A percentile compares a stretch with the other conserved stretches of the same genome.
Conservation (phyloP, 2,888 invertebrate species). For the Rhabditoides inermis region DNA sequence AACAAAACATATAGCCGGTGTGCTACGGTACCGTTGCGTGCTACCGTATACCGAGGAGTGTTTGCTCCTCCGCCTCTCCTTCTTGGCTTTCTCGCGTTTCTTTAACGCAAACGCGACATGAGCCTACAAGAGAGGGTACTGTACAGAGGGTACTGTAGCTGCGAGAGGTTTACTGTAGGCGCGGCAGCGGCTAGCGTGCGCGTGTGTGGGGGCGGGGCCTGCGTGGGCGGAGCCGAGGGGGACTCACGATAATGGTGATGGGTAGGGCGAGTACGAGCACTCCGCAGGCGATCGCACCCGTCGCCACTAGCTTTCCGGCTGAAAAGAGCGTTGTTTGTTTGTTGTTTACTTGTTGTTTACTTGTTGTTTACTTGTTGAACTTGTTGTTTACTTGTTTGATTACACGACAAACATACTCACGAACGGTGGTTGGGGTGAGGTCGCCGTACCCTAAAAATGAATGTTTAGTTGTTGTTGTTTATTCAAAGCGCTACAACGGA, state of each 20-base stretch:
- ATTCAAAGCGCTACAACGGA: not conserved
- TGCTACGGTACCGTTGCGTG: too few relatives aligned
- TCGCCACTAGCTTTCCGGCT: conserved; percentile 47
- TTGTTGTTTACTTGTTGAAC: not conserved
- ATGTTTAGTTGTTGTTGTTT: not conserved
- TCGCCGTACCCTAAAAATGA: conserved; percentile 39
- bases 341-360: not conserved
- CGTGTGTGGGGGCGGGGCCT: too few relatives aligned
- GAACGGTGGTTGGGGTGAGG: conserved; percentile 36
- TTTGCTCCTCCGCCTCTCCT: too few relatives aligned
- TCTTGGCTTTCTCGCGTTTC: conserved; percentile 10
- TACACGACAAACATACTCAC: conserved; percentile 19
- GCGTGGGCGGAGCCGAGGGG: too few relatives aligned
- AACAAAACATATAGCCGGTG: too few relatives aligned
- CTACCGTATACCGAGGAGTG: too few relatives aligned
- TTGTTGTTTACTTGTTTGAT: too few relatives aligned
- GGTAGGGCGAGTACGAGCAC: conserved; percentile 32
- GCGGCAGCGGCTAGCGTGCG: conserved; percentile 1
- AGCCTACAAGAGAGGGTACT: conserved; percentile 17
- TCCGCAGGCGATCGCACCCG: conserved; percentile 36
- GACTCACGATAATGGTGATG: conserved; percentile 38
- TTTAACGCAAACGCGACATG: conserved; percentile 38
- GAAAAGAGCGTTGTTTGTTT: conserved; percentile 4
- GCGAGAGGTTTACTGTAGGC: too few relatives aligned
- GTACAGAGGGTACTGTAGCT: not conserved